Conservation (phyloP, 1,140 invertebrate genomes). For the Batillaria attramentaria region DNA sequence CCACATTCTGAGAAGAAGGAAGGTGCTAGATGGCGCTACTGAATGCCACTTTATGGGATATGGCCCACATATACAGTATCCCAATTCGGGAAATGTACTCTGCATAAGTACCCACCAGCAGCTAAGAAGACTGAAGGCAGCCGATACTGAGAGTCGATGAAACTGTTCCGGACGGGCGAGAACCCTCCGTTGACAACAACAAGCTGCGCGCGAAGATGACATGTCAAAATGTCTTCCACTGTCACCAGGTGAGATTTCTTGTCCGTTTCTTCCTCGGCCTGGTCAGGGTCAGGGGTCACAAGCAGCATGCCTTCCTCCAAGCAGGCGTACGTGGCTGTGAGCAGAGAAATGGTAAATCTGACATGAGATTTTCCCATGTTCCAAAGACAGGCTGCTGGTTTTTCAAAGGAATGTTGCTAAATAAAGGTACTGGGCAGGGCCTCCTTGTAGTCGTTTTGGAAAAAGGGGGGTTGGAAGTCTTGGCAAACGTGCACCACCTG, state of each 20-base stretch:
- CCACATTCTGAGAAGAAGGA: too few species aligned
- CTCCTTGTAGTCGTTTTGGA: too few species aligned
- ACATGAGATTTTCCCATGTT: too few species aligned
- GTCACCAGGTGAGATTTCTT: conserved; percentile 59
- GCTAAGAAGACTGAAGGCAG: conserved; percentile 62
- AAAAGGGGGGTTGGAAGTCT: too few species aligned
- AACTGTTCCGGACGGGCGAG: conserved; percentile 44
- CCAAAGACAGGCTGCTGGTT: too few species aligned
- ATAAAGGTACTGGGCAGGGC: too few species aligned
- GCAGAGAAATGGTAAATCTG: too few species aligned
- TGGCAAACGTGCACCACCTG: too few species aligned
- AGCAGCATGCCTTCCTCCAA: conserved; percentile 60
- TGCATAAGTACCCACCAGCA: too few species aligned
- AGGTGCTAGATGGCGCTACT: background rate
- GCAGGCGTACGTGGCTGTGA: conserved; percentile 62
- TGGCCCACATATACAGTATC: background rate
- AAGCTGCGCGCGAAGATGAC: conserved; percentile 59
- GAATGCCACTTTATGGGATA: background rate
- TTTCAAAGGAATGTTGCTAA: too few species aligned
- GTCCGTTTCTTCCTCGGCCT: conserved; percentile 36
- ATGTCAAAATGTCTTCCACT: conserved; percentile 56
- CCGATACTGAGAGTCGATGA: conserved; percentile 39
- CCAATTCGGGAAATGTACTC: too few species aligned
- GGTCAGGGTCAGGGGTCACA: conserved; percentile 53
- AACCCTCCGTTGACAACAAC: conserved; percentile 62